Conservation (phyloP, 2,113 vertebrate genomes). For the Xiphorhynchus elegans region DNA sequence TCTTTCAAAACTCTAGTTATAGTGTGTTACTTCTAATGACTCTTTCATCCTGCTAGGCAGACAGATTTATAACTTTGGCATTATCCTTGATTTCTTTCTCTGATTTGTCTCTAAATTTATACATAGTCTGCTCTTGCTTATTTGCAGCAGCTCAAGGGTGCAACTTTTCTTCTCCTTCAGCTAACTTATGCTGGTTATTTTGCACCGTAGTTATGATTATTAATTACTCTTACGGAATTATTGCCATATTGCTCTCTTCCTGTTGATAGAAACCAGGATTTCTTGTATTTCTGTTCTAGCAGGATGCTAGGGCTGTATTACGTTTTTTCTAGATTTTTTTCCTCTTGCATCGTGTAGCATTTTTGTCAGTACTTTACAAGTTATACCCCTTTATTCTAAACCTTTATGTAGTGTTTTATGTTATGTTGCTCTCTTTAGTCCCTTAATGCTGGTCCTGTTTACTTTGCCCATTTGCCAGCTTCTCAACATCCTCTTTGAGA, state of each 20-base stretch:
- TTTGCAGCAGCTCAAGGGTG: background rate
- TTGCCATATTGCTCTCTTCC: background rate
- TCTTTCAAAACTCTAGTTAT: background rate
- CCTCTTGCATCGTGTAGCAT: background rate
- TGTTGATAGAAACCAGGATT: background rate
- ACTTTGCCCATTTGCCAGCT: background rate
- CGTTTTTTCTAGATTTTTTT: background rate
- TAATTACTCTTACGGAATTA: background rate
- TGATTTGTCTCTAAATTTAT: background rate
- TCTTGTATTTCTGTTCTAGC: background rate
- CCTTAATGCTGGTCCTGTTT: background rate
- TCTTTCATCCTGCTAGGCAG: background rate
- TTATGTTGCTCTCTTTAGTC: background rate
- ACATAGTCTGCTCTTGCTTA: background rate
- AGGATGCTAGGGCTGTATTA: background rate
- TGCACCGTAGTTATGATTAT: background rate
- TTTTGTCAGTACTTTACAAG: background rate
- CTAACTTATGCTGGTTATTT: background rate
- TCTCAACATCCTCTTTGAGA: background rate
- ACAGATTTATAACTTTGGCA: background rate
- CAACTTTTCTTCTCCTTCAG: background rate
- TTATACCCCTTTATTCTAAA: background rate
- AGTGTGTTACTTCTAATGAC: background rate
- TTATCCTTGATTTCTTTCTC: background rate
- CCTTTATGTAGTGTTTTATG: background rate